Conservation (phyloP, 2,888 invertebrate species). For the Ypsolopha scabrella region DNA sequence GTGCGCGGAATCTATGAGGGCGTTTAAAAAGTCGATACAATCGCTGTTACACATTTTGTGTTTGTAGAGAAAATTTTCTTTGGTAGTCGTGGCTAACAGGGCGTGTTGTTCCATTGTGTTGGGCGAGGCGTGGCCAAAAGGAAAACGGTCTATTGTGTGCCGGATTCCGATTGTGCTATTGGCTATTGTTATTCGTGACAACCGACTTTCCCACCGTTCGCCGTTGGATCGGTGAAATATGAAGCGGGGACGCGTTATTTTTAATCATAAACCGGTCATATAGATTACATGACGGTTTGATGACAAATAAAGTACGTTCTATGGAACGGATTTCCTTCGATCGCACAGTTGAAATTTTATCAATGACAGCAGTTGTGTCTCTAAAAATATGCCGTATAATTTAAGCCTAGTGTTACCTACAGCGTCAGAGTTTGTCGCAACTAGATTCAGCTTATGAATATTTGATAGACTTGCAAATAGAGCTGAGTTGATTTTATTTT, state of each 20-base stretch:
- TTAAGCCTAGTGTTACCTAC: too few relatives aligned
- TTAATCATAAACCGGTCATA: not conserved
- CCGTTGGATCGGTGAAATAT: constrained; percentile 11
- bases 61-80: constrained; percentile 65
- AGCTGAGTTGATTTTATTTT: too few relatives aligned
- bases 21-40: constrained; percentile 70
- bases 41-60: constrained; percentile 46
- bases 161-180: constrained; percentile 37
- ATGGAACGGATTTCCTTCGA: too few relatives aligned
- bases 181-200: constrained; percentile 42
- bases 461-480: not conserved
- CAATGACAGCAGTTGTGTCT: not conserved
- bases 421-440: too few relatives aligned
- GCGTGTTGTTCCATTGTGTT: constrained; percentile 49
- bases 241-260: not conserved
- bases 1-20: constrained; percentile 60
- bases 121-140: constrained; percentile 54
- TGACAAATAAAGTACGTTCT: not conserved
- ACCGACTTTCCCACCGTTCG: constrained; percentile 34
- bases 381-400: too few relatives aligned
- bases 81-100: constrained; percentile 43
- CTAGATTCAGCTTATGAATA: not conserved
- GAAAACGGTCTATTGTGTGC: constrained; percentile 58
- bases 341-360: not conserved
- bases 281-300: constrained; percentile 6